phyloP scores from a whole-genome alignment of 2,113 vertebrate species.

The Seriola dumerili region DNA sequence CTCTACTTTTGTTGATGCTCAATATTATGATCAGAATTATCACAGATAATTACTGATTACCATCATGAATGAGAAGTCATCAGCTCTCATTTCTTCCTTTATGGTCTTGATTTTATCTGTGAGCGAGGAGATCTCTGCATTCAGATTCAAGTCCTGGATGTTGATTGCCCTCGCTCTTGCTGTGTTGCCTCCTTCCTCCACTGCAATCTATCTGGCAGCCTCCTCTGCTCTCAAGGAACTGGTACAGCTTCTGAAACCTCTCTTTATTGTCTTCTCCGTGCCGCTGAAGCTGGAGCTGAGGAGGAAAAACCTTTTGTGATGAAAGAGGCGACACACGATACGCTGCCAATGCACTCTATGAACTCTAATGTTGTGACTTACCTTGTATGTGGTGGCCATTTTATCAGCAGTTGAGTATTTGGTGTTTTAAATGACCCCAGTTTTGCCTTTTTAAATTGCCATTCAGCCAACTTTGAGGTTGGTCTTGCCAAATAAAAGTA shows the following conservation, averaged over 20 bases:
- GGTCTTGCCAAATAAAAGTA: constrained; percentile 26
- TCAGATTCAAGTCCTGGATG: constrained; percentile 16
- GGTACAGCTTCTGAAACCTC: constrained; percentile 44
- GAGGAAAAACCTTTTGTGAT: not conserved
- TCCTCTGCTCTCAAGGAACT: constrained; percentile 60
- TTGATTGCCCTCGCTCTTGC: constrained; percentile 36
- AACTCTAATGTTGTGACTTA: not conserved
- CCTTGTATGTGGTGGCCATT: constrained; percentile 40
- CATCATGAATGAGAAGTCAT: constrained; percentile 44
- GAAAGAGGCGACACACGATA: not conserved
- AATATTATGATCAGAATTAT: not conserved
- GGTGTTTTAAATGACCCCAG: not conserved
- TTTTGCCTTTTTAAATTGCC: constrained; percentile 37
- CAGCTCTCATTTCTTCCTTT: not conserved
- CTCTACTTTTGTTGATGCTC: not conserved
- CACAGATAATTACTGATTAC: constrained; percentile 6
- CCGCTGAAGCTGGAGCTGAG: constrained; percentile 56
- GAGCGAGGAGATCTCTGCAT: constrained; percentile 33
- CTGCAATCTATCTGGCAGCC: constrained; percentile 32
- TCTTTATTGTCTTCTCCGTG: constrained; percentile 50
- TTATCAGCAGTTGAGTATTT: not conserved
- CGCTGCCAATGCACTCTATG: too few species aligned
- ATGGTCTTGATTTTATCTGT: constrained; percentile 7
- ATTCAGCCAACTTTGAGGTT: constrained; percentile 1
- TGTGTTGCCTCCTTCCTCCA: constrained; percentile 16